Percentiles rank a stretch among this genome's conserved stretches.
Conservation (phyloP, 2,888 invertebrate genomes). For the Hylaea fasciaria region DNA sequence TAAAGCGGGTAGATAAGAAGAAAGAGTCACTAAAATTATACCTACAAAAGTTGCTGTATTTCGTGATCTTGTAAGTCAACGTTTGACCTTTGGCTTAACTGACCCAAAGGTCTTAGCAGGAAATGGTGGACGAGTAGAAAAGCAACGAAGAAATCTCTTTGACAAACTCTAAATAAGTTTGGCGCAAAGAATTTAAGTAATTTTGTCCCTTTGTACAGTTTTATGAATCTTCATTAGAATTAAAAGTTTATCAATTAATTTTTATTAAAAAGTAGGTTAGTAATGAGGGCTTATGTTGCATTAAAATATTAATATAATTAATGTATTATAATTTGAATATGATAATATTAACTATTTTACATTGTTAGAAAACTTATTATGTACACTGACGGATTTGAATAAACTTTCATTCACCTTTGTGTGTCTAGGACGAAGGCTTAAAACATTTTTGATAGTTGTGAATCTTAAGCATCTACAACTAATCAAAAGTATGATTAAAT, state of each 20-base stretch:
- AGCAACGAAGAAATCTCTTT: conserved; percentile 24
- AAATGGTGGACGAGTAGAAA: conserved; percentile 13
- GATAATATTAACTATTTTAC: too few relatives aligned
- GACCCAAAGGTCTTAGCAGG: conserved; percentile 12
- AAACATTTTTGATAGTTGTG: too few relatives aligned
- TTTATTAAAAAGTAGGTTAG: conserved; percentile 1
- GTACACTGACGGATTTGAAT: too few relatives aligned
- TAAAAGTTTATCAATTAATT: conserved; percentile 29
- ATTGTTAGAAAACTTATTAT: too few relatives aligned
- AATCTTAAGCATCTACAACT: too few relatives aligned
- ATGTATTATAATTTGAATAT: too few relatives aligned
- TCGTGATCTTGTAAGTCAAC: background rate
- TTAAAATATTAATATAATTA: too few relatives aligned
- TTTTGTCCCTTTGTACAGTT: conserved; percentile 36
- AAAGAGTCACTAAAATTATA: background rate
- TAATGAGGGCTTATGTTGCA: background rate
- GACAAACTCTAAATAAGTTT: conserved; percentile 37
- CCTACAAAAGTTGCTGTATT: background rate
- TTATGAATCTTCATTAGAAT: conserved; percentile 31
- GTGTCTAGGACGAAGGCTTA: too few relatives aligned
- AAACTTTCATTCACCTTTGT: too few relatives aligned
- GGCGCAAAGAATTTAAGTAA: conserved; percentile 41
- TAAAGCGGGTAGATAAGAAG: too few relatives aligned
- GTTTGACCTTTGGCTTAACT: conserved; percentile 15
- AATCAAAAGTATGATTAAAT: too few relatives aligned